These are phyloP conservation scores for Baryphthengus martii DNA, from an alignment of 2,113 vertebrate genomes.

Conservation along the genomic window DNA sequence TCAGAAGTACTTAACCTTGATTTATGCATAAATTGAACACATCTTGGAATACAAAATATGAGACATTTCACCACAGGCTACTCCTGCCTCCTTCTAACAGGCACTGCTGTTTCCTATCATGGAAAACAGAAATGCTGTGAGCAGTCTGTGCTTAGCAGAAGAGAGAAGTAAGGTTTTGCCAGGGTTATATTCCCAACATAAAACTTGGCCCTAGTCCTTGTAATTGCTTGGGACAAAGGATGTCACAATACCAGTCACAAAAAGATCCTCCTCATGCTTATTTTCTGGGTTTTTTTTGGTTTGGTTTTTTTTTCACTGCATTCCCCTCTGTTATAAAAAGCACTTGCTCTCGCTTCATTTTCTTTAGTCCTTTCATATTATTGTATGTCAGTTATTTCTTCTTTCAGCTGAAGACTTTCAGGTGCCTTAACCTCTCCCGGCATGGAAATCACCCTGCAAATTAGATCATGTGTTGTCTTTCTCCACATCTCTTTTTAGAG, in stretches of 20 bases:
- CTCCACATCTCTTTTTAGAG: not conserved
- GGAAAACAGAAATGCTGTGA: not conserved
- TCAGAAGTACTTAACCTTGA: not conserved
- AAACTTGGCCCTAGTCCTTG: not conserved
- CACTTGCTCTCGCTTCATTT: rapidly evolving
- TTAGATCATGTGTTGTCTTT: not conserved
- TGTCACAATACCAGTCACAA: not conserved
- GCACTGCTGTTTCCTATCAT: not conserved
- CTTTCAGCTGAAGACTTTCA: not conserved
- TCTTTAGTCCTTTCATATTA: not conserved
- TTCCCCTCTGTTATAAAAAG: not conserved
- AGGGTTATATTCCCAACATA: not conserved
- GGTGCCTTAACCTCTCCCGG: not conserved
- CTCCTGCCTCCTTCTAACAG: not conserved
- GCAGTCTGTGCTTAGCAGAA: not conserved
- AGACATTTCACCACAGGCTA: not conserved
- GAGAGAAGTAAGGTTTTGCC: not conserved
- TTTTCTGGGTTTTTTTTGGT: no score
- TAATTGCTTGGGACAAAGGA: not conserved
- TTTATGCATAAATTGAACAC: not conserved
- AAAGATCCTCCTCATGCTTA: not conserved
- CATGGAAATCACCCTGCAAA: not conserved
- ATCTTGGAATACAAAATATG: not conserved
- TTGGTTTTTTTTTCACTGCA: not conserved
- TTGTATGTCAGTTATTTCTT: not conserved